A percentile compares a stretch with the other conserved stretches of the same genome.
Conservation (phyloP, 1,140 invertebrate genomes). For the Papilio dardanus region DNA sequence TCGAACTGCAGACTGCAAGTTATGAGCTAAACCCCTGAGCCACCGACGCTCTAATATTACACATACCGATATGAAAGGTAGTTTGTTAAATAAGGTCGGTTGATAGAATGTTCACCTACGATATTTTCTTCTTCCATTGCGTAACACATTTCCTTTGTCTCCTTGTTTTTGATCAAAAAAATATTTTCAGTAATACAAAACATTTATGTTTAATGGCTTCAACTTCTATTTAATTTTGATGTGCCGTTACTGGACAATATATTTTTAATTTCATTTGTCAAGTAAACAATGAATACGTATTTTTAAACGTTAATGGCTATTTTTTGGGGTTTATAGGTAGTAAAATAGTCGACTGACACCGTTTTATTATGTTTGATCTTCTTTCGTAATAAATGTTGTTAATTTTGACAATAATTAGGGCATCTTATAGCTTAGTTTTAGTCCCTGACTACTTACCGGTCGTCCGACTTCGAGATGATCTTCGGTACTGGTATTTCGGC, state of each 20-base stretch:
- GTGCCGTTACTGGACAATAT: neutral
- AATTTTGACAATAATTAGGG: neutral
- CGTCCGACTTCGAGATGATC: conserved; percentile 55
- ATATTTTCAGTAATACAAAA: too few relatives aligned
- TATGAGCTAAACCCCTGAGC: too few relatives aligned
- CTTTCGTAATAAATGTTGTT: conserved; percentile 1
- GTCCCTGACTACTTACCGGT: conserved; percentile 53
- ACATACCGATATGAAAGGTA: neutral
- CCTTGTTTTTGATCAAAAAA: neutral
- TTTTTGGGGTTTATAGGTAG: conserved; percentile 16
- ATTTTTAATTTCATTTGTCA: too few relatives aligned
- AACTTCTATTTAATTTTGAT: neutral
- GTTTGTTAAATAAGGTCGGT: conserved; percentile 6
- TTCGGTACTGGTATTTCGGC: conserved; percentile 53
- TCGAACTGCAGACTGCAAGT: too few relatives aligned
- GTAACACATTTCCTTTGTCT: neutral
- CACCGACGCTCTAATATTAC: too few relatives aligned
- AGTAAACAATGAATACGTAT: neutral
- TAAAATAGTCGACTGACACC: conserved; percentile 1
- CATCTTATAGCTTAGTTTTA: neutral
- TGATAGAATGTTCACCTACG: conserved; percentile 1
- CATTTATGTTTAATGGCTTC: too few relatives aligned
- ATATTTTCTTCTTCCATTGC: neutral
- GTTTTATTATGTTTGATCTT: conserved; percentile 7
- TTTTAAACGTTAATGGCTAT: neutral